Evolutionary conservation across 2,113 vertebrate species (phyloP).

Genomic region (Megaceryle maxima): DNA sequence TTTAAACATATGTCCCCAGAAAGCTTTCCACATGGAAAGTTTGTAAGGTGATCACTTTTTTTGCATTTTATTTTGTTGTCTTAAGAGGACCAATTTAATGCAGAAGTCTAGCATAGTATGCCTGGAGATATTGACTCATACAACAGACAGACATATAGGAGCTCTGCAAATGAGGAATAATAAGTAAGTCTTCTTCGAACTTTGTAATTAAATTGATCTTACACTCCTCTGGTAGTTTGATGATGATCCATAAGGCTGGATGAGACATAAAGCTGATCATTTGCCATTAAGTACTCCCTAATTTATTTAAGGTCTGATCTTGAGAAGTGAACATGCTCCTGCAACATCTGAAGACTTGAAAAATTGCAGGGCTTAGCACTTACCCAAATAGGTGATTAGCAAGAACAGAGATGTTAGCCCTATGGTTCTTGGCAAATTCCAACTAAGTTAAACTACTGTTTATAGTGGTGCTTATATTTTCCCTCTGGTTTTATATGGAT

Average conservation of each 20-base stretch:
- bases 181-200: background rate
- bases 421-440: background rate
- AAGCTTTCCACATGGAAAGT: background rate
- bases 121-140: background rate
- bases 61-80: background rate
- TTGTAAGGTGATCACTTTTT: background rate
- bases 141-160: background rate
- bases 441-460: background rate
- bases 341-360: constrained; percentile 16
- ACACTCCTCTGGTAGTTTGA: background rate
- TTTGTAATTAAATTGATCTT: constrained; percentile 45
- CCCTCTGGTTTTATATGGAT: background rate
- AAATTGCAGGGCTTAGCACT: constrained; percentile 37
- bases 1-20: background rate
- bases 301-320: constrained; percentile 24
- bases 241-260: constrained; percentile 17
- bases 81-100: background rate
- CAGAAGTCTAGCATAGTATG: background rate
- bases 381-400: background rate
- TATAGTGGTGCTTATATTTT: background rate
- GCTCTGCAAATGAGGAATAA: constrained; percentile 27
- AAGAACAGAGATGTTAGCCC: background rate
- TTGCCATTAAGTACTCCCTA: constrained; percentile 23
- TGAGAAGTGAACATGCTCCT: background rate
- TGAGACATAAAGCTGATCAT: constrained; percentile 12